Conservation (phyloP, 2,113 vertebrate genomes). For the Oryzias woworae region DNA sequence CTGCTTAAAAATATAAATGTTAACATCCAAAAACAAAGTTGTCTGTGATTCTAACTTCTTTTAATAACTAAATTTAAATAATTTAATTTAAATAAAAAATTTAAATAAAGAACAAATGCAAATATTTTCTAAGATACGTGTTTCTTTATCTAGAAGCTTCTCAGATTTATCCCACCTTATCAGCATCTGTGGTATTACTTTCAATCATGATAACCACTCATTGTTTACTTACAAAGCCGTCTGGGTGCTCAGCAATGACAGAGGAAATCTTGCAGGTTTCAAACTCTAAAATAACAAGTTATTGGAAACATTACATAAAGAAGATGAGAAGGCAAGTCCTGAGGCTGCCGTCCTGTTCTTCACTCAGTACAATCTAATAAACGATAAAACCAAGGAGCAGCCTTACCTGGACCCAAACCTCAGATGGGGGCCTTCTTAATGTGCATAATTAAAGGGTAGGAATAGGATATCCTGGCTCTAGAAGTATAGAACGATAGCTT, state of each 20-base stretch:
- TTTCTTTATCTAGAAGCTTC: too few species aligned
- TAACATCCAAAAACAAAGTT: too few species aligned
- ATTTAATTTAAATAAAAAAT: too few species aligned
- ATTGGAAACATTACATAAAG: neutral
- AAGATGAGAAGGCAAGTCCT: neutral
- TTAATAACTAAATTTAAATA: too few species aligned
- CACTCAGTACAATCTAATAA: slow-evolving; percentile 33
- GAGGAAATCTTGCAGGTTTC: neutral
- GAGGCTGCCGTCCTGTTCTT: slow-evolving; percentile 18
- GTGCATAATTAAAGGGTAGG: slow-evolving; percentile 77
- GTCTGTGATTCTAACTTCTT: too few species aligned
- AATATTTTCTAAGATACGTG: too few species aligned
- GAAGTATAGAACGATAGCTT: slow-evolving; percentile 56
- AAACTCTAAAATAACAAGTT: neutral
- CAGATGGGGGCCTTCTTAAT: slow-evolving; percentile 68
- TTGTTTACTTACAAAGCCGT: slow-evolving; percentile 39
- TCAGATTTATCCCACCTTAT: neutral
- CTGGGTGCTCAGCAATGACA: neutral
- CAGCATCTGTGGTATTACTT: neutral
- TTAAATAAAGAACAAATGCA: too few species aligned
- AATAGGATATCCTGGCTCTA: slow-evolving; percentile 70
- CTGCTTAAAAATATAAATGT: too few species aligned
- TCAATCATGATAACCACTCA: neutral
- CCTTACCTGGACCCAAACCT: slow-evolving; percentile 57
- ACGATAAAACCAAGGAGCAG: slow-evolving; percentile 55